A percentile compares a stretch with the other conserved stretches of the same genome.
Evolutionary conservation across 2,888 invertebrate genomes (phyloP).

Genomic region (Alloscopus bannaensis): DNA sequence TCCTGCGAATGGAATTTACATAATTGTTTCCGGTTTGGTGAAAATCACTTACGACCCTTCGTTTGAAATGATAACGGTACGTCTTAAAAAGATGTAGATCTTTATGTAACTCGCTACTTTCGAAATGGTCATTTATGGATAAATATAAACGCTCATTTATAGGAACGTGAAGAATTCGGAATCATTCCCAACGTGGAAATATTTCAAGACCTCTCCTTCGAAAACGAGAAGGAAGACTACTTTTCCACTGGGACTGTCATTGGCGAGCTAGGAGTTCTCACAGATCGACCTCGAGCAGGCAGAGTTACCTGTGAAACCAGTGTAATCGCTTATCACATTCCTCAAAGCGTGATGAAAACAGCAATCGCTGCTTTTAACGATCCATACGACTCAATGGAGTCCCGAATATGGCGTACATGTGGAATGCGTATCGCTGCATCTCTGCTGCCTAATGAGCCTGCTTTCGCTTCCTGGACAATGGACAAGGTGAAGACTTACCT

Average conservation of each 20-base stretch:
- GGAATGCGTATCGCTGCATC: slow-evolving; percentile 79
- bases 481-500: slow-evolving; percentile 79
- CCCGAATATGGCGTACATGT: slow-evolving; percentile 80
- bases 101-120: not conserved
- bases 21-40: slow-evolving; percentile 76
- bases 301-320: slow-evolving; percentile 79
- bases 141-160: not conserved
- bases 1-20: slow-evolving; percentile 75
- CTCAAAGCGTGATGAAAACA: slow-evolving; percentile 71
- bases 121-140: too few species aligned
- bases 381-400: slow-evolving; percentile 78
- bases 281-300: slow-evolving; percentile 79
- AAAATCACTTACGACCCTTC: slow-evolving; percentile 74
- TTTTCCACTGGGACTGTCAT: slow-evolving; percentile 81
- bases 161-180: slow-evolving; percentile 76
- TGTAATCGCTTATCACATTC: slow-evolving; percentile 76
- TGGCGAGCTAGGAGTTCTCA: slow-evolving; percentile 80
- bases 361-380: slow-evolving; percentile 75
- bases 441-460: slow-evolving; percentile 77
- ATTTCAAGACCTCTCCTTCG: slow-evolving; percentile 75
- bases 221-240: slow-evolving; percentile 78
- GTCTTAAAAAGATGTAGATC: not conserved
- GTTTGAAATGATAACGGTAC: slow-evolving; percentile 75
- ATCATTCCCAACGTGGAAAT: slow-evolving; percentile 79
- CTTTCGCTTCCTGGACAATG: slow-evolving; percentile 72